A percentile compares a stretch with the other conserved stretches of the same genome.
These are phyloP conservation scores for Sarcophaga peregrina DNA, from an alignment of 1,140 invertebrate species.

Conservation along the genomic window DNA sequence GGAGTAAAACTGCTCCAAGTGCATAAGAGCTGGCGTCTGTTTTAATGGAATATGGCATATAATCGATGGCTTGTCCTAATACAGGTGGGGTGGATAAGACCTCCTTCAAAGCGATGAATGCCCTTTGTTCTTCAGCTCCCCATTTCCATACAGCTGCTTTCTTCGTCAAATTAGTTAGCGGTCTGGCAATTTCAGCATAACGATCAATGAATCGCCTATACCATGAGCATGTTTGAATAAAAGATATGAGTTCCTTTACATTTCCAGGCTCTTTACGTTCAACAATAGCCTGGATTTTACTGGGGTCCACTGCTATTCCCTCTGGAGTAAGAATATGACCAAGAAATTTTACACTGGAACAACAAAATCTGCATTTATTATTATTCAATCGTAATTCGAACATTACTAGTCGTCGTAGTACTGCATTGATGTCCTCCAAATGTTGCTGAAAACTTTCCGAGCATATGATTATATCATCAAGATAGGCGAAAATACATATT, in stretches of 20 bases:
- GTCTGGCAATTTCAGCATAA: slow-evolving; percentile 9
- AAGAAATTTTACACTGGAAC: slow-evolving; percentile 15
- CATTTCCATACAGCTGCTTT: slow-evolving; percentile 44
- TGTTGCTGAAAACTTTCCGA: background rate
- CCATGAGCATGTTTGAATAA: slow-evolving; percentile 47
- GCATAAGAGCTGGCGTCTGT: slow-evolving; percentile 56
- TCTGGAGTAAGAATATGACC: slow-evolving; percentile 4
- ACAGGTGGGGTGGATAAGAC: slow-evolving; percentile 9
- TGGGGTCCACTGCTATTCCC: slow-evolving; percentile 48
- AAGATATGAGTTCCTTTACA: slow-evolving; percentile 44
- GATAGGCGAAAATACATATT: background rate
- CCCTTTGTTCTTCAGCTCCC: slow-evolving; percentile 1
- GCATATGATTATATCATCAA: slow-evolving; percentile 22
- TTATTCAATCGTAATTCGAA: background rate
- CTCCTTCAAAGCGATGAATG: slow-evolving; percentile 44
- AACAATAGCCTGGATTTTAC: slow-evolving; percentile 45
- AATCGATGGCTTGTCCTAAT: slow-evolving; percentile 51
- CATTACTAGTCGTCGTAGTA: background rate
- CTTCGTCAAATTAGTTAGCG: slow-evolving; percentile 11
- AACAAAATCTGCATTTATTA: background rate
- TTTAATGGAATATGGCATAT: slow-evolving; percentile 51
- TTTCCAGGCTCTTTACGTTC: slow-evolving; percentile 45
- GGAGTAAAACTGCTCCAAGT: slow-evolving; percentile 57
- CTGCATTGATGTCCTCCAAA: background rate
- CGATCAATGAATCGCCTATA: slow-evolving; percentile 50